Conservation (phyloP, 2,797 vertebrate genomes). For the Neosilurus hyrtlii region DNA sequence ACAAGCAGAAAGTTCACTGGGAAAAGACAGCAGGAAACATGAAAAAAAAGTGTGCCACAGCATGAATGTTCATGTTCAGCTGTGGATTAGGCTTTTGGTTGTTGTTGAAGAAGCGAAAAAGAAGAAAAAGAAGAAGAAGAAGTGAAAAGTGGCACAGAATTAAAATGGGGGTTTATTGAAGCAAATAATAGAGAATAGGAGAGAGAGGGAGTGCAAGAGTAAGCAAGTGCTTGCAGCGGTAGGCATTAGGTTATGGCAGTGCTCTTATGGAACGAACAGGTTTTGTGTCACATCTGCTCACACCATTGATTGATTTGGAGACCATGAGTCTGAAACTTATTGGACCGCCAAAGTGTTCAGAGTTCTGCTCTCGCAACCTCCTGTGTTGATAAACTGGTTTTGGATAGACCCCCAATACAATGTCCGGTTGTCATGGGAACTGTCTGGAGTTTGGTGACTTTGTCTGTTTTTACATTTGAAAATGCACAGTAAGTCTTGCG, state of each 20-base stretch:
- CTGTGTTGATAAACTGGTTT: constrained; percentile 30
- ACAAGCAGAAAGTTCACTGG: constrained; percentile 10
- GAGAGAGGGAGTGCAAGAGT: constrained; percentile 3
- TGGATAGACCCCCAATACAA: constrained; percentile 30
- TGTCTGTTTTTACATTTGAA: constrained; percentile 35
- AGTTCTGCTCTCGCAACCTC: constrained; percentile 15
- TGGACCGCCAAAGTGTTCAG: constrained; percentile 47
- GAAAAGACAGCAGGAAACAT: constrained; percentile 44
- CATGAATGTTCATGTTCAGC: constrained; percentile 28
- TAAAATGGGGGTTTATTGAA: constrained; percentile 42
- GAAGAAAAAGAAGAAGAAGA: too few species aligned
- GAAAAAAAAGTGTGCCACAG: constrained; percentile 15
- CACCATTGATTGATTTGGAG: constrained; percentile 64
- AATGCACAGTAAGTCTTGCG: constrained; percentile 11
- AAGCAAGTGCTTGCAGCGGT: constrained; percentile 45
- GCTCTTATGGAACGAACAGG: constrained; percentile 68
- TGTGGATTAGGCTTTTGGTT: constrained; percentile 33
- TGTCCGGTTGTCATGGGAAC: constrained; percentile 37
- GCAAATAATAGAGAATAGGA: constrained; percentile 42
- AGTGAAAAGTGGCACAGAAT: constrained; percentile 1
- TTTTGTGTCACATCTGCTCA: constrained; percentile 66
- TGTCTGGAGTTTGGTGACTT: constrained; percentile 37
- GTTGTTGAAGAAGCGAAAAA: not conserved
- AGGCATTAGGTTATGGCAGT: constrained; percentile 58
- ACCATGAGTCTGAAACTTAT: constrained; percentile 53